These are phyloP conservation scores for Gallirallus australis DNA, from an alignment of 2,797 vertebrate species.

Conservation along the genomic window DNA sequence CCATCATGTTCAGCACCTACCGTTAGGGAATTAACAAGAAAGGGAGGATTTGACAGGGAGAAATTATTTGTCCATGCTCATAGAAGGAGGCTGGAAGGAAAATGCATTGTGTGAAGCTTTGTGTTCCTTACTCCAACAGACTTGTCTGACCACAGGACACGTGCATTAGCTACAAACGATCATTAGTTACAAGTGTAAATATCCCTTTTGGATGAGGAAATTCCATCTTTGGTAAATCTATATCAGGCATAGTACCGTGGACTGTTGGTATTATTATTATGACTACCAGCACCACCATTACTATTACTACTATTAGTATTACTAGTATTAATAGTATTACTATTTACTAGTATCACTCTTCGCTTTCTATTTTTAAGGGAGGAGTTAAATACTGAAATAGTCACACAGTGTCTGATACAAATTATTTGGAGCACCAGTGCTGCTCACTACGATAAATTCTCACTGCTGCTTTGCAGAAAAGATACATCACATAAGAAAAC, in stretches of 20 bases:
- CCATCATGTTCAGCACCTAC: background rate
- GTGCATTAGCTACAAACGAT: background rate
- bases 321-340: background rate
- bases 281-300: background rate
- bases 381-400: background rate
- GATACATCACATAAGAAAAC: background rate
- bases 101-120: background rate
- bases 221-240: background rate
- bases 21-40: background rate
- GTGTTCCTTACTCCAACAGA: background rate
- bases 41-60: background rate
- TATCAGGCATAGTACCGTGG: background rate
- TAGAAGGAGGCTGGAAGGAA: background rate
- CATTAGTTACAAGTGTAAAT: background rate
- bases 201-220: background rate
- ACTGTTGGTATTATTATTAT: background rate
- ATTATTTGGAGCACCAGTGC: background rate
- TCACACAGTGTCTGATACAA: background rate
- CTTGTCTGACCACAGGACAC: background rate
- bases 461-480: background rate
- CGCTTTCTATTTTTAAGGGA: background rate
- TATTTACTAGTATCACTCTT: background rate
- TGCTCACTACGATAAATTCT: background rate
- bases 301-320: background rate
- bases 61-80: background rate